Base-by-base conservation (phyloP, 1,140 invertebrate genomes). In the Potamilus streckersoni region DNA sequence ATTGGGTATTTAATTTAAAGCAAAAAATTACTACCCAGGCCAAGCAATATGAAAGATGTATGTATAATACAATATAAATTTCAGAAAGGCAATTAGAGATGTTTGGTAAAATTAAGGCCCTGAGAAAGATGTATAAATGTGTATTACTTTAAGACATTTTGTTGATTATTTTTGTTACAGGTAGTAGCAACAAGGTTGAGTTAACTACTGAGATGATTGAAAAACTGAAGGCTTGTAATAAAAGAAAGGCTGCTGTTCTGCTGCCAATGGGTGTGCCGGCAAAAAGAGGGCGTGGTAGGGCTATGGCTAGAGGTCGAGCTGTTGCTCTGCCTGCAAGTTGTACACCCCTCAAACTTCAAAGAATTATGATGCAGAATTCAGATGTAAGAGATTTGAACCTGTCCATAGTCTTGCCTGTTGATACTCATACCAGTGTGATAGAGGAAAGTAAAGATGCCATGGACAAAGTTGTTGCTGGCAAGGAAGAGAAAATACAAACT, bases 221-320 rank as follows among this genome's bases (percentile, higher is more conserved):
- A 31, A 77, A 68, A 23, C 57, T 91, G 82, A 91, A 91, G 86
- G 89, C 91, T 73, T 86, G 88, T 19, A 91, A 86, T 60, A 89
- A 88, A 71, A 85, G 87, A 56, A 92, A 91, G 79, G 91, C 89
- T 75, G 76, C 84, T 55, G 91, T 92, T 71, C 85, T 91, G 75
- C 78, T 92, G 69, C 91, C 92, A 76, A 89, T 90, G 49, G 86
- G 89, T 27, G 87, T 90, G 63, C 88, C 89, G 31, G 87, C 85
- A 59, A 87, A 85, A 75, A 85, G 89, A 63, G 75, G 76, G 58
- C 76, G 84, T 23, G 87, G 82, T 38, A 86, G 38, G 81, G 86
- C 80, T 81, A 90, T 79, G 87, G 70, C 75, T 38, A 64, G 84
- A 27, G 87, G 82, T 55, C 87, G 55, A 80, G 86, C 80, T 82